These are phyloP conservation scores for Clunio marinus DNA, from an alignment of 2,888 invertebrate genomes.

Conservation along the genomic window DNA sequence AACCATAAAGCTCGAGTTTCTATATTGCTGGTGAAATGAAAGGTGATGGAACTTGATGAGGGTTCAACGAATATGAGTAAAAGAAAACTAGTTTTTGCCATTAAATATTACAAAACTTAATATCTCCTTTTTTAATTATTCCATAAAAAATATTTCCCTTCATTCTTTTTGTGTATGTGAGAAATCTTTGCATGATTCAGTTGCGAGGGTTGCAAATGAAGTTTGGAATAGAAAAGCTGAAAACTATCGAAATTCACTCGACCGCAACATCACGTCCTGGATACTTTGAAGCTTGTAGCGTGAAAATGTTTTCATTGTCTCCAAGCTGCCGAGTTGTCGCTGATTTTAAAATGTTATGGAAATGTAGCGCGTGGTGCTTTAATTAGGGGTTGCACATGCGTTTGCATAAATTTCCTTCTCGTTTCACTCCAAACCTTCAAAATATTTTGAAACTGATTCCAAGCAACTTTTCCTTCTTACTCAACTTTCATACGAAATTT, in stretches of 20 bases:
- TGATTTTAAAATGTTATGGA: not conserved
- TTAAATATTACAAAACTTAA: no score
- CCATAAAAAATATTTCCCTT: no score
- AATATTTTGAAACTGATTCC: no score
- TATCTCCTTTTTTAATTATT: no score
- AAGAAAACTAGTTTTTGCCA: no score
- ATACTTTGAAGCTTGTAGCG: not conserved
- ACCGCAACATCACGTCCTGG: not conserved
- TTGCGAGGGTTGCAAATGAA: not conserved
- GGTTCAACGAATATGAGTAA: not conserved
- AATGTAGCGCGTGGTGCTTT: not conserved
- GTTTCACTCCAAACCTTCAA: not conserved
- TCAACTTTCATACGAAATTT: not conserved
- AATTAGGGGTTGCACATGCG: slow-evolving; percentile 7
- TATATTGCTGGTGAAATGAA: not conserved
- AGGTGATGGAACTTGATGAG: not conserved
- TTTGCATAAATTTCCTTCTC: not conserved
- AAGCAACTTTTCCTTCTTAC: not conserved
- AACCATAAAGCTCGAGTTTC: not conserved
- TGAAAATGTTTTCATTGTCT: slow-evolving; percentile 3
- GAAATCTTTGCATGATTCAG: no score
- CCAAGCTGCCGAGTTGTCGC: not conserved
- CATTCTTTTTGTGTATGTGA: no score
- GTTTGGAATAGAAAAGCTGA: not conserved
- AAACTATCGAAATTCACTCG: slow-evolving; percentile 13